Evolutionary conservation across 1,140 invertebrate genomes (phyloP).

Genomic region (Armadillidium nasatum): DNA sequence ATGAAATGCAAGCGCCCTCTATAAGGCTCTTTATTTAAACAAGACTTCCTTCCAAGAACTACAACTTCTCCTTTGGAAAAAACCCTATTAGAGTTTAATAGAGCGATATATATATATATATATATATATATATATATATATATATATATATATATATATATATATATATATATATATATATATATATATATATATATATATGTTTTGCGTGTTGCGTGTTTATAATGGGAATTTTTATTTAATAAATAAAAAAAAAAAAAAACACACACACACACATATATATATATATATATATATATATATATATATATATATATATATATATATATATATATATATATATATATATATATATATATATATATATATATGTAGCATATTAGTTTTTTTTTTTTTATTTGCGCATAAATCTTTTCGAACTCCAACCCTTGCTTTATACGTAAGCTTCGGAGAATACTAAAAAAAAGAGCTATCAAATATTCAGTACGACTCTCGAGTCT

Average conservation of each 20-base stretch:
- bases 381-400: neutral
- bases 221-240: too few relatives aligned
- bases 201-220: too few relatives aligned
- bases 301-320: slow-evolving; percentile 18
- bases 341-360: slow-evolving; percentile 16
- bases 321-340: slow-evolving; percentile 18
- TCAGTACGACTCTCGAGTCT: neutral
- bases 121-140: too few relatives aligned
- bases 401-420: neutral
- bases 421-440: neutral
- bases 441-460: neutral
- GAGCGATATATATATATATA: too few relatives aligned
- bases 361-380: slow-evolving; percentile 16
- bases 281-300: slow-evolving; percentile 16
- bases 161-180: slow-evolving; percentile 15
- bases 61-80: too few relatives aligned
- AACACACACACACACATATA: too few relatives aligned
- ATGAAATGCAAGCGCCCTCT: neutral
- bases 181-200: slow-evolving; percentile 8
- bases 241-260: too few relatives aligned
- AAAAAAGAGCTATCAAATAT: neutral
- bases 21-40: too few relatives aligned
- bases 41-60: too few relatives aligned
- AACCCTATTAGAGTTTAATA: too few relatives aligned
- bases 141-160: neutral